Evolutionary conservation across 2,113 vertebrate genomes (phyloP), one percentile per base, ranked within the genome.

Genomic region (Coryphaenoides rupestris): DNA sequence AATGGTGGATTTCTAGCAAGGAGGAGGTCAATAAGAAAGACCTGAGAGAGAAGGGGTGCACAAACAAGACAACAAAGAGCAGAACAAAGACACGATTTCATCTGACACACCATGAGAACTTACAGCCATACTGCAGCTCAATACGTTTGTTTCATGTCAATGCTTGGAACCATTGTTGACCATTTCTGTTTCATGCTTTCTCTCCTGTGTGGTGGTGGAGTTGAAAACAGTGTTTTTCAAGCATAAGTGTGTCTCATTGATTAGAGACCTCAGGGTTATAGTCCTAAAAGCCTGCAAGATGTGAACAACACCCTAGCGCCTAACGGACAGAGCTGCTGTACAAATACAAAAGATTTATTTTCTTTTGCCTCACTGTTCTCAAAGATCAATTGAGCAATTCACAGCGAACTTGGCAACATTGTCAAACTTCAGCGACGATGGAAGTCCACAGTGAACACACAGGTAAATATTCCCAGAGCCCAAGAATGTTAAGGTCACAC

Each of bases 401-500:
- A 64, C 40, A 26, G 64, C 9, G 49, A 68, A 68, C 60, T 77
- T 54, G 60, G 52, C 66, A 59, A 59, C 69, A 64, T 58, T 55
- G 58, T 62, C 63, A 28, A 33, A 58, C 58, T 73, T 69, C 45
- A 58, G n/a, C n/a, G n/a, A 7, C 33, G 33, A 40, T 40, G 33
- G 33, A 45, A 64, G 19, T 17, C 4, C n/a, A 59, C 40, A 65
- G 1, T 5, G 63, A n/a, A n/a, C 5, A 71, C 65, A 33, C 70
- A 73, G 73, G 73, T 63, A 69, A 21, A 1, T 55, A 58, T 60
- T 78, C 66, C n/a, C 68, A 71, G 70, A 72, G 65, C 33, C 13
- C 9, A 40, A 40, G 33, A 40, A 40, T 40, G 33, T 40, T 40
- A 40, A 40, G 33, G 33, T 40, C 33, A 40, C 13, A 13, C 6